These are phyloP conservation scores for Prionchulus punctatus DNA, from an alignment of 2,888 invertebrate species.

Conservation along the genomic window DNA sequence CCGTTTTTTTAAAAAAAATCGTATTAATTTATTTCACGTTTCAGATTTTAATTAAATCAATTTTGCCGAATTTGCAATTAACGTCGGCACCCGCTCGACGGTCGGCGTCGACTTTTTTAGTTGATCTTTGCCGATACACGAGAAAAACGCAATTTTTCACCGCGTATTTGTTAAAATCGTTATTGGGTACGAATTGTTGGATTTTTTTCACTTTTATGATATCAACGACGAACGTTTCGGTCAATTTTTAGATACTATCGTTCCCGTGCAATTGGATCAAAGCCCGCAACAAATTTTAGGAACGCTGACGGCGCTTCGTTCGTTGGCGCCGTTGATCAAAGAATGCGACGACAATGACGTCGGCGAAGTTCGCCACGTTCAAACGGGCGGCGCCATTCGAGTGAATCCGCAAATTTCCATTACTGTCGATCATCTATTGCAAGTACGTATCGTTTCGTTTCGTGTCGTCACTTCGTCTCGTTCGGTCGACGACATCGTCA, in stretches of 20 bases:
- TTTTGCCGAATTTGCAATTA: slow-evolving; percentile 49
- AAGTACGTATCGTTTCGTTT: slow-evolving; percentile 23
- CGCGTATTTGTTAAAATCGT: slow-evolving; percentile 48
- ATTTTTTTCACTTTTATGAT: too few species aligned
- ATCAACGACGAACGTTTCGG: not conserved
- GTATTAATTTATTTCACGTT: slow-evolving; percentile 10
- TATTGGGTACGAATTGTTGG: slow-evolving; percentile 42
- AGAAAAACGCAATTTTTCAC: slow-evolving; percentile 52
- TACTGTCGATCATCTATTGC: slow-evolving; percentile 32
- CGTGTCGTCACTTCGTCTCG: too few species aligned
- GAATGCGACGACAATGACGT: slow-evolving; percentile 15
- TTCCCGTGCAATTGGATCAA: slow-evolving; percentile 43
- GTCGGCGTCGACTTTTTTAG: slow-evolving; percentile 60
- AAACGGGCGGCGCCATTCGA: slow-evolving; percentile 16
- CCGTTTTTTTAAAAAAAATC: too few species aligned
- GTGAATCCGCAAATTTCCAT: slow-evolving; percentile 7
- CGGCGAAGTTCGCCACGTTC: not conserved
- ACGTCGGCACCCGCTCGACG: slow-evolving; percentile 58
- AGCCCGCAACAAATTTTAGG: slow-evolving; percentile 46
- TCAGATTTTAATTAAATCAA: slow-evolving; percentile 50
- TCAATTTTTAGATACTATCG: slow-evolving; percentile 40
- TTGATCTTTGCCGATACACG: slow-evolving; percentile 59
- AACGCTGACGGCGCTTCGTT: slow-evolving; percentile 48
- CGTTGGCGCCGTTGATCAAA: slow-evolving; percentile 43
- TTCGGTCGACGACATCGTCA: too few species aligned